phyloP scores from a whole-genome alignment of 2,113 vertebrate genomes.

The Chloropsis hardwickii region DNA sequence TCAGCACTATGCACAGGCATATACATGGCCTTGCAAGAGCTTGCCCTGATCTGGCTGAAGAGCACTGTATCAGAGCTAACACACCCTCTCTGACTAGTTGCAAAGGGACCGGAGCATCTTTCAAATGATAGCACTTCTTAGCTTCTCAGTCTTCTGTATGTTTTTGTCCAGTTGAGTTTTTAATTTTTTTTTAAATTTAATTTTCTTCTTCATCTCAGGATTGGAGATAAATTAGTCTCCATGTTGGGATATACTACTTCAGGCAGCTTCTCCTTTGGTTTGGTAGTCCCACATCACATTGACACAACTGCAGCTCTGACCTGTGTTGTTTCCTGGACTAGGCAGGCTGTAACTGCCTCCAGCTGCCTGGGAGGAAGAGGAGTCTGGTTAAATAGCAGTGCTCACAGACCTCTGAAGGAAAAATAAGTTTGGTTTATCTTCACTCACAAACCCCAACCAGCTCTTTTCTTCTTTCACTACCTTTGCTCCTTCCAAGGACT shows the following conservation, averaged over 20 bases:
- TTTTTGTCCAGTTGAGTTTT: background rate
- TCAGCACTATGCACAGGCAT: background rate
- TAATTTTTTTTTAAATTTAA: accelerated
- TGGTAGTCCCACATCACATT: background rate
- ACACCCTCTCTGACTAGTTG: background rate
- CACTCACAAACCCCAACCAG: background rate
- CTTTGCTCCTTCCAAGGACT: background rate
- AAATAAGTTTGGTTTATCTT: background rate
- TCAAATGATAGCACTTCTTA: background rate
- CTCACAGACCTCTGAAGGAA: background rate
- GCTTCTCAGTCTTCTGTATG: background rate
- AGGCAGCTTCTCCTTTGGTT: background rate
- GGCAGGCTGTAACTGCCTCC: background rate
- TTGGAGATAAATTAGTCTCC: background rate
- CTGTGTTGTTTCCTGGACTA: background rate
- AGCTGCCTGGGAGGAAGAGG: background rate
- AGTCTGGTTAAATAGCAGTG: background rate
- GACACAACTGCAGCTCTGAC: background rate
- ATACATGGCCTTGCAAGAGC: background rate
- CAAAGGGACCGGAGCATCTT: background rate
- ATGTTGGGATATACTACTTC: background rate
- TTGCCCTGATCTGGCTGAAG: background rate
- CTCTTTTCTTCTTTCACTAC: background rate
- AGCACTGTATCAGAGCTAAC: background rate
- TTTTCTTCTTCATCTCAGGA: background rate